A percentile compares a stretch with the other conserved stretches of the same genome.
phyloP scores from a whole-genome alignment of 2,797 vertebrate genomes.

The Loris lydekkerianus region DNA sequence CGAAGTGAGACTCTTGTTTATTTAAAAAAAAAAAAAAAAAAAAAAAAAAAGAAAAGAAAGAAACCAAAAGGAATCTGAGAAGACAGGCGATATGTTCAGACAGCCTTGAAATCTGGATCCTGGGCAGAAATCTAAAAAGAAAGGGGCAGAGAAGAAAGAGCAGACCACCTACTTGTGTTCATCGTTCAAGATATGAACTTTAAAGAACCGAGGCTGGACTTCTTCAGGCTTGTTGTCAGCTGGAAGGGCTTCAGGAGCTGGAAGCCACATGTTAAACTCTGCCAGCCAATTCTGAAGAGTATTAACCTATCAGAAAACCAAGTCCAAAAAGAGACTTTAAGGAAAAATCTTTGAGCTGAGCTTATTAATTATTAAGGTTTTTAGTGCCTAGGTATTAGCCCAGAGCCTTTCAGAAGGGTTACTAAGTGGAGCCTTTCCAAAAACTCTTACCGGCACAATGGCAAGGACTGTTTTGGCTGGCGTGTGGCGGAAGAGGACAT shows the following conservation, averaged over 20 bases:
- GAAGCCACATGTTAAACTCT: slow-evolving; percentile 99
- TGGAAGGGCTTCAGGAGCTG: slow-evolving; percentile 93
- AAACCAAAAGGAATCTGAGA: slow-evolving; percentile 23
- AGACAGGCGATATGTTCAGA: neutral
- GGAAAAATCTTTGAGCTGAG: slow-evolving; percentile 51
- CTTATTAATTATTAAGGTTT: neutral
- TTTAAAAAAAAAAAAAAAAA: no score
- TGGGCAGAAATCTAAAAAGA: neutral
- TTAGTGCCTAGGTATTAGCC: neutral
- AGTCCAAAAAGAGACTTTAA: slow-evolving; percentile 50
- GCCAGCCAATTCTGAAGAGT: slow-evolving; percentile 99
- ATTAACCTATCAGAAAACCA: slow-evolving; percentile 93
- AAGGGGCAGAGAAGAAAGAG: neutral
- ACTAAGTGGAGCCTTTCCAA: neutral
- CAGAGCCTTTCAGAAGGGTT: neutral
- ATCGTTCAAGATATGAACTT: slow-evolving; percentile 98
- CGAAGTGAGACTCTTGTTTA: no score
- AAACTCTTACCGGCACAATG: slow-evolving; percentile 95
- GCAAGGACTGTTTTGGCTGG: slow-evolving; percentile 98
- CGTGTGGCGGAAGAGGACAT: slow-evolving; percentile 96
- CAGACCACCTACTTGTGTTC: slow-evolving; percentile 96
- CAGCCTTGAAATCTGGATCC: neutral
- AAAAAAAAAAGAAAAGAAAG: neutral
- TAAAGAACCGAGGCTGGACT: slow-evolving; percentile 93
- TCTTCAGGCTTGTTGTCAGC: slow-evolving; percentile 92